Base-by-base conservation (phyloP, 2,797 vertebrate genomes). In the Valencia hispanica region DNA sequence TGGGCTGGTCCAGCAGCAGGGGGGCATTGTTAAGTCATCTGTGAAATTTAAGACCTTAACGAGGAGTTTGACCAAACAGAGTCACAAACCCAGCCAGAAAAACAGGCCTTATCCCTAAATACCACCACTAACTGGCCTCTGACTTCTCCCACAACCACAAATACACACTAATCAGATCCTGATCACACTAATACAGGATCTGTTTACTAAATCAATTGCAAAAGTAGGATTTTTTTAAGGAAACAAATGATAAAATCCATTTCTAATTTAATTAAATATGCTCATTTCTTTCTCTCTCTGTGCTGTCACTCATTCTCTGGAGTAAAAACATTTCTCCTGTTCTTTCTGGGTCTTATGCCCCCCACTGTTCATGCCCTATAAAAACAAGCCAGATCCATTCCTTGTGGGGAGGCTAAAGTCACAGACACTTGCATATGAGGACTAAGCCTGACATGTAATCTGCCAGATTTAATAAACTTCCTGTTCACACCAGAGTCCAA, bases 1-100 rank as follows among this genome's bases (percentile, higher is more conserved):
- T 72, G 88, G 87, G 81, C 84, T 82, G 50, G 84, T 63, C 53
- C 69, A 87, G 88, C 91, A 90, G 84, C 92, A 90, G 93, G 93
- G 41, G 93, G 94, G 92, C 87, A 91, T 94, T 89, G 91, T 95
- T 94, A 95, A 94, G 91, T 94, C 94, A 94, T 95, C 94, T 93
- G 92, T 91, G 94, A 95, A 95, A 95, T 92, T 90, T 94, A 94
- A 94, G 89, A 94, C 89, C 80, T 85, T 66, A 82, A 86, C 83
- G 75, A 79, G 79, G 77, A 84, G 79, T 75, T 79, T 82, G 87
- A 87, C 85, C 25, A 48, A 77, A 83, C 77, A 68, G 71, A 86
- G 77, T 70, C 43, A 65, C 63, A 71, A 66, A 71, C 75, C 70
- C 80, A 90, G 82, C 88, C 87, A 92, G 91, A 92, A 88, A 90